Base-by-base conservation (phyloP, 2,797 vertebrate genomes). In the Sebastolobus alascanus region DNA sequence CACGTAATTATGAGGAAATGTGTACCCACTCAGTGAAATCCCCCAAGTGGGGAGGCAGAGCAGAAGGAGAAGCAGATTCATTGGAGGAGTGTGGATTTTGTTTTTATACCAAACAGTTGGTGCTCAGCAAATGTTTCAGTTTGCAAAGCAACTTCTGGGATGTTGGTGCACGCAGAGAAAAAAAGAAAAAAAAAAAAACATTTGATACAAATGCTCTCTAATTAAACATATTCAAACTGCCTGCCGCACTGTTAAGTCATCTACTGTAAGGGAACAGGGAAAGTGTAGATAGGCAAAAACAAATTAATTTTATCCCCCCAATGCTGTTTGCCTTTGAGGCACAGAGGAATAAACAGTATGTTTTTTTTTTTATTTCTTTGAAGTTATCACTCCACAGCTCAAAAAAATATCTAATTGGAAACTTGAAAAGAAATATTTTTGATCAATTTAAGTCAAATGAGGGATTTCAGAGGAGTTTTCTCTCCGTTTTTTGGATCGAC, bases 321-420 rank as follows among this genome's bases (percentile, higher is more conserved):
- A 76, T 83, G 79, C 71, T 73, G 79, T 93, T 91, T 92, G 89
- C 85, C 92, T 94, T 92, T 85, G 87, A 93, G 89, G 84, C 80
- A 73, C 58, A 80, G 75, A 80, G 76, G 73, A 92, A 93, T 90
- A 93, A 94, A 95, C 86, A 93, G 70, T 79, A 52, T 84, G 68
- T 76, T 82, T 85, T 89, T 93, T 95, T 95, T 60, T 63, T 37
- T 63, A 79, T 83, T 87, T 89, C 93, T 95, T 95, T 96, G 93
- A 95, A 94, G 91, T 92, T 80, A 74, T 89, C 73, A 87, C 79
- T 92, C 70, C 70, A 58, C 73, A 86, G 87, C 77, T 82, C 73
- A 82, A 81, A 88, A 88, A 16, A 85, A 75, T 83, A 82, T 85
- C 75, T 92, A 92, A 94, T 91, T 90, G 77, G 86, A 90, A 91